Evolutionary conservation across 1,140 invertebrate genomes (phyloP).

Genomic region (Drosophila yakuba): DNA sequence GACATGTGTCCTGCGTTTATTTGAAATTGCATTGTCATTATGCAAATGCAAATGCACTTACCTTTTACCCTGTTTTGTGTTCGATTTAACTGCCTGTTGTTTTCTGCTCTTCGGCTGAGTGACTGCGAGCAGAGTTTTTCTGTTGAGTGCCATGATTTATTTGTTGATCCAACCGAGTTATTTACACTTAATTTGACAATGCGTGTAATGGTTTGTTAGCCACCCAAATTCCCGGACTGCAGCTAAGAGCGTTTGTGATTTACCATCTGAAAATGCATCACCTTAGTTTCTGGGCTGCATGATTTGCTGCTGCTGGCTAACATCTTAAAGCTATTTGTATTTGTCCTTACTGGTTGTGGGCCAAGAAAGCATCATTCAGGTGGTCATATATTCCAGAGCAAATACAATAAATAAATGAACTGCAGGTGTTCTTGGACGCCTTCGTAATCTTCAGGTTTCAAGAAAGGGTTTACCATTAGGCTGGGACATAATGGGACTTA

Average conservation of each 20-base stretch:
- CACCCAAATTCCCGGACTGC: constrained; percentile 2
- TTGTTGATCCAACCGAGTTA: constrained; percentile 76
- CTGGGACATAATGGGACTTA: not conserved
- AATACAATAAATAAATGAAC: constrained; percentile 34
- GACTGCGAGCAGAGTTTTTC: constrained; percentile 38
- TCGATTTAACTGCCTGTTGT: constrained; percentile 12
- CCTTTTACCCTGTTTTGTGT: constrained; percentile 9
- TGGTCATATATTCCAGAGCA: constrained; percentile 10
- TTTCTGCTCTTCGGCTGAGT: constrained; percentile 20
- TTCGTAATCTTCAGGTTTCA: not conserved
- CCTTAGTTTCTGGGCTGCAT: constrained; percentile 15
- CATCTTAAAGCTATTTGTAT: constrained; percentile 7
- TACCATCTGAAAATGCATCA: constrained; percentile 6
- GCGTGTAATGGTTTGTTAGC: constrained; percentile 55
- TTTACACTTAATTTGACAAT: constrained; percentile 80
- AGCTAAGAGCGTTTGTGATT: constrained; percentile 9
- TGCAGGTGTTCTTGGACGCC: not conserved
- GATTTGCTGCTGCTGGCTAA: constrained; percentile 10
- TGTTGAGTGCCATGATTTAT: constrained; percentile 61
- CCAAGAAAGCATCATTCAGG: not conserved
- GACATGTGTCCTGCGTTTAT: constrained; percentile 80
- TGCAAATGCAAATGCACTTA: constrained; percentile 81
- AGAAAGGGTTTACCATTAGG: not conserved
- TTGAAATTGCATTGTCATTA: constrained; percentile 82
- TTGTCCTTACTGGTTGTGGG: constrained; percentile 9